These are phyloP conservation scores for Nesometra sesokonis DNA, from an alignment of 35 echinoderm and acorn worm species.

Conservation along the genomic window DNA sequence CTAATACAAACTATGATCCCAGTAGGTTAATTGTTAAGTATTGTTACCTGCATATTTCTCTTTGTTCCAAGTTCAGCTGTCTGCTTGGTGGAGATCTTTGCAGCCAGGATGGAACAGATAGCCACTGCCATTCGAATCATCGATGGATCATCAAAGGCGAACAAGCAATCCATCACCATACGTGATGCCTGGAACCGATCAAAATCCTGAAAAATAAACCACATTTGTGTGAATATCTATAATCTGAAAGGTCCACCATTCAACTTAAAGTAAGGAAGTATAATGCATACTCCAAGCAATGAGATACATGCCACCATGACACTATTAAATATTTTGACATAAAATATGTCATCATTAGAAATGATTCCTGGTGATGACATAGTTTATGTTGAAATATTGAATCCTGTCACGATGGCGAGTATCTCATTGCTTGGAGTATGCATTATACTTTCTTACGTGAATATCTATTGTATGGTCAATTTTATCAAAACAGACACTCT, in stretches of 20 bases:
- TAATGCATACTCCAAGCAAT: neutral
- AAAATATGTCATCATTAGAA: too few species aligned
- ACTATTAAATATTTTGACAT: too few species aligned
- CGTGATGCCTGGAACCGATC: slow-evolving; percentile 86
- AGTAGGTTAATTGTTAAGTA: too few species aligned
- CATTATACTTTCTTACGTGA: too few species aligned
- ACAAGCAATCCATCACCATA: slow-evolving; percentile 99
- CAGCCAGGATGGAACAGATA: slow-evolving; percentile 88
- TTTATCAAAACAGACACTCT: too few species aligned
- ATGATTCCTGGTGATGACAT: too few species aligned
- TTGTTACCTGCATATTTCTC: slow-evolving; percentile 86
- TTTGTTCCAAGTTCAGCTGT: slow-evolving; percentile 89
- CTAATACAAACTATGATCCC: too few species aligned
- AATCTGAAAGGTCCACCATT: neutral
- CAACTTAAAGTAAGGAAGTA: neutral
- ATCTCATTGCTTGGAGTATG: too few species aligned
- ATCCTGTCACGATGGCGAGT: too few species aligned
- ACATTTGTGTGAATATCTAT: neutral
- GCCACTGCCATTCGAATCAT: slow-evolving; percentile 94
- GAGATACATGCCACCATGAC: too few species aligned
- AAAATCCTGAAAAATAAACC: slow-evolving; percentile 56
- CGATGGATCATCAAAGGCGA: slow-evolving; percentile 87
- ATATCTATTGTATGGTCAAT: neutral
- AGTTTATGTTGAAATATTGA: too few species aligned
- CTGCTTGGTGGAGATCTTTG: slow-evolving; percentile 97